These are phyloP conservation scores for Byasa hedistus DNA, from an alignment of 2,888 invertebrate genomes.

Conservation along the genomic window DNA sequence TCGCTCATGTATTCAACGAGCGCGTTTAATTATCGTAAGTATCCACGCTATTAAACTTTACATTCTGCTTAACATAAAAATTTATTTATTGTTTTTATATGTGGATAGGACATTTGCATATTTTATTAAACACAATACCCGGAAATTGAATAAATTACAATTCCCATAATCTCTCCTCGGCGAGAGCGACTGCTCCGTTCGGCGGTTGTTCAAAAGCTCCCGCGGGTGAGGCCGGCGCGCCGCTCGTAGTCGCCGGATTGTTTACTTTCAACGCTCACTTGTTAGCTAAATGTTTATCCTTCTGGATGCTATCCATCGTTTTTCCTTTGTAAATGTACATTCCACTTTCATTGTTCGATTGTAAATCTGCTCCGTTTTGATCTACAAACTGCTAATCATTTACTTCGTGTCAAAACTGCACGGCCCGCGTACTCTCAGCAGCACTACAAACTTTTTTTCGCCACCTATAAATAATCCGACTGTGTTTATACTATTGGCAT, in stretches of 20 bases:
- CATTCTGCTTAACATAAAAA: too few relatives aligned
- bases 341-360: conserved; percentile 52
- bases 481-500: conserved; percentile 22
- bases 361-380: conserved; percentile 55
- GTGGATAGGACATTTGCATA: too few relatives aligned
- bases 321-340: conserved; percentile 56
- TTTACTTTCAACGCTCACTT: conserved; percentile 51
- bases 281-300: conserved; percentile 62
- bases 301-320: conserved; percentile 62
- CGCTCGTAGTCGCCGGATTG: conserved; percentile 46
- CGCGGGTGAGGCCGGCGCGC: too few relatives aligned
- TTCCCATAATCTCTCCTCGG: too few relatives aligned
- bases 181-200: too few relatives aligned
- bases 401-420: conserved; percentile 33
- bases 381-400: conserved; percentile 34
- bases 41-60: too few relatives aligned
- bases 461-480: conserved; percentile 16
- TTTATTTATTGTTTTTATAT: too few relatives aligned
- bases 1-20: too few relatives aligned
- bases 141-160: too few relatives aligned
- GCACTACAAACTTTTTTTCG: conserved; percentile 9
- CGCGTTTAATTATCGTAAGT: too few relatives aligned
- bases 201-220: too few relatives aligned
- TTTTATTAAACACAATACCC: too few relatives aligned
- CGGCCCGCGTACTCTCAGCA: conserved; percentile 21